Evolutionary conservation across 2,113 vertebrate species (phyloP).

Genomic region (Calypte anna): DNA sequence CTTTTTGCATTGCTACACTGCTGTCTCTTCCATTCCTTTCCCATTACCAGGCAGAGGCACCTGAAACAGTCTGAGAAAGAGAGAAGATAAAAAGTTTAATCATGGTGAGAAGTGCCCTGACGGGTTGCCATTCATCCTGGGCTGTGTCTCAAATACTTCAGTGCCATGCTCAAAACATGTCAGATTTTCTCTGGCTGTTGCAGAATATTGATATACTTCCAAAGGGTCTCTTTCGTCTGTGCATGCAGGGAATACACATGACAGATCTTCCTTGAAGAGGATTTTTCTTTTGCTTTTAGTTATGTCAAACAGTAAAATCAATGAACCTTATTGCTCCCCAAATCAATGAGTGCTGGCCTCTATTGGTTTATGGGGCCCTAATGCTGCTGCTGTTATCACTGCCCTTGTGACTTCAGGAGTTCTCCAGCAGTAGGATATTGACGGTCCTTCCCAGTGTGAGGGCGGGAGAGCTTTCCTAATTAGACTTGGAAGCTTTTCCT

Average conservation of each 20-base stretch:
- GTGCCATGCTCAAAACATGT: background rate
- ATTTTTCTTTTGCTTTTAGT: background rate
- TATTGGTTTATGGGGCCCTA: background rate
- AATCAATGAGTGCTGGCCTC: background rate
- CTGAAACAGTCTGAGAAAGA: background rate
- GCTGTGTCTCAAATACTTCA: background rate
- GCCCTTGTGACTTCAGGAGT: background rate
- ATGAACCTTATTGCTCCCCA: background rate
- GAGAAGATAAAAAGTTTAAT: background rate
- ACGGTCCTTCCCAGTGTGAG: background rate
- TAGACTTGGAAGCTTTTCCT: background rate
- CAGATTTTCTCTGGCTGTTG: background rate
- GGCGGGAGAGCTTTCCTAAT: background rate
- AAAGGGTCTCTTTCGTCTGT: background rate
- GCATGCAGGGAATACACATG: background rate
- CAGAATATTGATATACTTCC: background rate
- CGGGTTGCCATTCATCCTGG: background rate
- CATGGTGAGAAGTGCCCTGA: background rate
- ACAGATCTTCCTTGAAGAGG: background rate
- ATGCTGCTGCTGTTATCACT: background rate
- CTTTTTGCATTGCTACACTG: background rate
- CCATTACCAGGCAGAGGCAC: background rate
- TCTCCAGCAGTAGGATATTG: background rate
- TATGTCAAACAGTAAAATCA: background rate
- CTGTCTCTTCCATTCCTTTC: background rate